Conservation (phyloP, 2,888 invertebrate species). For the Cabera pusaria region DNA sequence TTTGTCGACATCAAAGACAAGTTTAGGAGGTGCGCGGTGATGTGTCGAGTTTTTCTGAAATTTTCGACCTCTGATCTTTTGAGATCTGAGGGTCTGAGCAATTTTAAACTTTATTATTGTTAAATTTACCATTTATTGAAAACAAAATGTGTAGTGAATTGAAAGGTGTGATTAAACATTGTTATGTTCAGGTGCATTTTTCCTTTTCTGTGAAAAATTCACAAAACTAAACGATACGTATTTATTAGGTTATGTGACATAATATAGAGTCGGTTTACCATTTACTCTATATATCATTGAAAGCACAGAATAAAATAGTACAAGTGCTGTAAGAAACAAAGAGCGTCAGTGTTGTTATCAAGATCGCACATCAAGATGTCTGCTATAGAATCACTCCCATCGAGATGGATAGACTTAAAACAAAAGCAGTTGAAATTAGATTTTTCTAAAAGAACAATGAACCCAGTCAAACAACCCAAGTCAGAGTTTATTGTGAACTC, state of each 20-base stretch:
- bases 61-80: slow-evolving; percentile 7
- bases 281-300: no score
- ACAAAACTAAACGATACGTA: no score
- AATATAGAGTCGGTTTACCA: no score
- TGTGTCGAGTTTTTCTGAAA: slow-evolving; percentile 15
- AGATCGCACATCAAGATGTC: slow-evolving; percentile 25
- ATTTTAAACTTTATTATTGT: background rate
- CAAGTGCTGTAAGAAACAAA: slow-evolving; percentile 3
- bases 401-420: slow-evolving; percentile 27
- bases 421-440: slow-evolving; percentile 35
- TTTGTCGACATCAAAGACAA: slow-evolving; percentile 28
- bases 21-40: slow-evolving; percentile 15
- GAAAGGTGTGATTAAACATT: no score
- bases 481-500: slow-evolving; percentile 60
- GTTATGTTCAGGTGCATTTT: no score
- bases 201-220: no score
- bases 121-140: no score
- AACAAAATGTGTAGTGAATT: no score
- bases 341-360: slow-evolving; percentile 13
- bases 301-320: no score
- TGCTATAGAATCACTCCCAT: slow-evolving; percentile 25
- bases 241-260: no score
- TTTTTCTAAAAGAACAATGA: slow-evolving; percentile 54
- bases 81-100: slow-evolving; percentile 2
- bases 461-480: no score